These are phyloP conservation scores for Xenotilapia caudafasciata DNA, from an alignment of 2,113 vertebrate genomes.

Conservation along the genomic window DNA sequence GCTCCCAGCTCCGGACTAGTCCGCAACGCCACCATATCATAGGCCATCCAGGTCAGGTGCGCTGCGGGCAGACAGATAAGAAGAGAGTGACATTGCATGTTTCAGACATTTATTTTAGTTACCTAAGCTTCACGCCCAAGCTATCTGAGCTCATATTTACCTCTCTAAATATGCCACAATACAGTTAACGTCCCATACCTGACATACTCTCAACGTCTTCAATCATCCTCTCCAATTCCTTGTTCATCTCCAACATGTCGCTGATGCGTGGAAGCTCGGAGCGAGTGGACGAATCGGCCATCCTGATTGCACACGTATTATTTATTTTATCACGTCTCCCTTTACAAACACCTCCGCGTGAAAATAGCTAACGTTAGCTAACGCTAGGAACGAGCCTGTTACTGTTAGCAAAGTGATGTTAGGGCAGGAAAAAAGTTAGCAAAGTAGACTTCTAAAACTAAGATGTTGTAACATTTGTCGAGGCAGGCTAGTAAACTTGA, in stretches of 20 bases:
- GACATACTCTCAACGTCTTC: conserved; percentile 60
- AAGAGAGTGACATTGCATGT: neutral
- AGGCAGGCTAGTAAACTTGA: neutral
- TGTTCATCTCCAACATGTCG: conserved; percentile 34
- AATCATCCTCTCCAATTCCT: conserved; percentile 57
- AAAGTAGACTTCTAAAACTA: neutral
- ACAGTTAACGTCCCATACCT: conserved; percentile 8
- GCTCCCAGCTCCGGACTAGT: conserved; percentile 69
- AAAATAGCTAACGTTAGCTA: neutral
- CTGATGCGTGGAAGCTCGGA: neutral
- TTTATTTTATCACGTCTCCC: neutral
- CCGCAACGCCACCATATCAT: conserved; percentile 75
- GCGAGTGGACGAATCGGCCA: conserved; percentile 13
- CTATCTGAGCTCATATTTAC: too few species aligned
- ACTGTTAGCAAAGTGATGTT: neutral
- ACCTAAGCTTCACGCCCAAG: neutral
- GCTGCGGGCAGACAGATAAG: conserved; percentile 64
- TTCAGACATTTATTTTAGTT: neutral
- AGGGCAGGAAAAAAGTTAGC: neutral
- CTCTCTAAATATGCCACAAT: neutral
- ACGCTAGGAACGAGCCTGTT: neutral
- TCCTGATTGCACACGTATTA: conserved; percentile 32
- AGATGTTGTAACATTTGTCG: neutral
- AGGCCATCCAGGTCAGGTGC: conserved; percentile 77
- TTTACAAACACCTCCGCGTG: neutral